Evolutionary conservation across 2,888 invertebrate species (phyloP).

Genomic region (Mythimna pallens): DNA sequence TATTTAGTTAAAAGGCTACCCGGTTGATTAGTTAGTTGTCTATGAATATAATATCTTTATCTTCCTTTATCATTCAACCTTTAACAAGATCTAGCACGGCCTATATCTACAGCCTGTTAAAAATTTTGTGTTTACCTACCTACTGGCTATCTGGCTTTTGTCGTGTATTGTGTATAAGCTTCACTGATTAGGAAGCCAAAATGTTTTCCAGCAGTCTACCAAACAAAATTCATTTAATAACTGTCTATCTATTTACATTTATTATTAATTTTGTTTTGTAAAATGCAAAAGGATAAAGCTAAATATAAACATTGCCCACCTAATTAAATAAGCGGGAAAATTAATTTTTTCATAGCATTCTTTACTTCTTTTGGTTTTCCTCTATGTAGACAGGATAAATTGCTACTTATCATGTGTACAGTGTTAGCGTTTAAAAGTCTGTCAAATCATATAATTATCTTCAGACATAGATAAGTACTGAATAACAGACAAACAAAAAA

Average conservation of each 20-base stretch:
- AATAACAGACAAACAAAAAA: neutral
- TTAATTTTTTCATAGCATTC: too few relatives aligned
- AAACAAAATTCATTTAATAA: neutral
- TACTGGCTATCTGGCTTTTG: neutral
- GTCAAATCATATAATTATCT: neutral
- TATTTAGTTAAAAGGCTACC: neutral
- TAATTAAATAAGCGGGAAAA: neutral
- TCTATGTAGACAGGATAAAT: neutral
- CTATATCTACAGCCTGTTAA: neutral
- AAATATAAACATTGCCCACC: too few relatives aligned
- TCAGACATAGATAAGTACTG: neutral
- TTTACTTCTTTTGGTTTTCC: constrained; percentile 4
- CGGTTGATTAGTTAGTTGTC: neutral
- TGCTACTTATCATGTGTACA: too few relatives aligned
- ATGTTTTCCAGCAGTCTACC: neutral
- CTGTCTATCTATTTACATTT: neutral
- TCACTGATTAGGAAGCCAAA: neutral
- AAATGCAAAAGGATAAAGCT: constrained; percentile 7
- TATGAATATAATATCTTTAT: neutral
- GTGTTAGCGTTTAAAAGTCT: too few relatives aligned
- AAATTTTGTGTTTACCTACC: neutral
- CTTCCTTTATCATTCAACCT: too few relatives aligned
- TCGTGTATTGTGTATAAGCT: neutral
- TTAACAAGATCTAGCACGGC: too few relatives aligned
- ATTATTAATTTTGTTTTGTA: neutral